phyloP scores from a whole-genome alignment of 2,888 invertebrate genomes.

The Hydropsyche betteni region DNA sequence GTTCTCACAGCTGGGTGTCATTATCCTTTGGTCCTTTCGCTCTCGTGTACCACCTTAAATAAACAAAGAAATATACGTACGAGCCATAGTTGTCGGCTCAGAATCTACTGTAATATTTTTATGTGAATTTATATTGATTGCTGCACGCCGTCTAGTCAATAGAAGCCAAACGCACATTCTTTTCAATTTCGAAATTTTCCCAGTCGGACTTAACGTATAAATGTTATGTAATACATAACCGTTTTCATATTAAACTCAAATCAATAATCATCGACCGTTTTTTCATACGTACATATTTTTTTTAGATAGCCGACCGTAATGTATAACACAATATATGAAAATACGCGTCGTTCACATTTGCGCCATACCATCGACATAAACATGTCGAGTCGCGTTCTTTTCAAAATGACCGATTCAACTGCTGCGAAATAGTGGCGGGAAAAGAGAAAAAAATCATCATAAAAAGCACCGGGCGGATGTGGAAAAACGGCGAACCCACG shows the following conservation, averaged over 20 bases:
- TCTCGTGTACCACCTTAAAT: slow-evolving; percentile 18
- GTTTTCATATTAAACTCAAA: too few relatives aligned
- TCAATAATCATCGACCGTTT: too few relatives aligned
- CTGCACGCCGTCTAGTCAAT: background rate
- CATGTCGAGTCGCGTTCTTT: slow-evolving; percentile 42
- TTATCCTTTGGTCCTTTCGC: slow-evolving; percentile 15
- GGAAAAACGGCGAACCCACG: slow-evolving; percentile 33
- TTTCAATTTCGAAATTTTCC: too few relatives aligned
- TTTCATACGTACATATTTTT: too few relatives aligned
- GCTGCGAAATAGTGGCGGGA: slow-evolving; percentile 32
- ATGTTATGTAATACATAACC: too few relatives aligned
- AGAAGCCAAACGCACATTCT: too few relatives aligned
- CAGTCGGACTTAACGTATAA: too few relatives aligned
- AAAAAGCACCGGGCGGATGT: slow-evolving; percentile 37
- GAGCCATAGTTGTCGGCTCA: slow-evolving; percentile 12
- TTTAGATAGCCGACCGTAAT: too few relatives aligned
- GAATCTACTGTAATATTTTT: slow-evolving; percentile 26
- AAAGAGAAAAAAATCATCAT: slow-evolving; percentile 41
- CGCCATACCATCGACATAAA: slow-evolving; percentile 34
- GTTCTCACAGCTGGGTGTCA: slow-evolving; percentile 29
- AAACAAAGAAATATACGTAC: slow-evolving; percentile 21
- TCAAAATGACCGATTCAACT: slow-evolving; percentile 44
- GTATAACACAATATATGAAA: too few relatives aligned
- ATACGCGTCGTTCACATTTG: too few relatives aligned
- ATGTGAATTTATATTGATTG: slow-evolving; percentile 24